Evolutionary conservation across 2,113 vertebrate species (phyloP).

Genomic region (Amphiprion ocellaris): DNA sequence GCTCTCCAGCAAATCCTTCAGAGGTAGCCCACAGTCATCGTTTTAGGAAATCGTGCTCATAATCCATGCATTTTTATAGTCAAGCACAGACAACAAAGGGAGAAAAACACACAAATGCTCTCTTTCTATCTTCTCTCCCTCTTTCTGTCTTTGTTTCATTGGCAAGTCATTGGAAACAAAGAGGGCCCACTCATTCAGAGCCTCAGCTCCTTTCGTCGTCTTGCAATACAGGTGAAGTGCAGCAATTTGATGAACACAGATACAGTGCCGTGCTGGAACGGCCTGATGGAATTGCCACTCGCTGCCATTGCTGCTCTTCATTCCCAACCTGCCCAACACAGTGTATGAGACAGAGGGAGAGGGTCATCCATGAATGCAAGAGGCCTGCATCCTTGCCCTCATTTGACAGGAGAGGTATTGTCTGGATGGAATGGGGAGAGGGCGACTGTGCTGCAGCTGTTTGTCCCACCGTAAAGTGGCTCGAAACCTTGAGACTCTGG

Average conservation of each 20-base stretch:
- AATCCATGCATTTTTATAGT: slow-evolving; percentile 18
- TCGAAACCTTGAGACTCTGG: slow-evolving; percentile 39
- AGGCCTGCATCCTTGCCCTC: slow-evolving; percentile 33
- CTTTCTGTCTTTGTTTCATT: slow-evolving; percentile 14
- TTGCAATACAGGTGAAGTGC: slow-evolving; percentile 37
- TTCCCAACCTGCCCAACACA: slow-evolving; percentile 28
- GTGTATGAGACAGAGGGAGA: slow-evolving; percentile 28
- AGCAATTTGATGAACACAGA: slow-evolving; percentile 59
- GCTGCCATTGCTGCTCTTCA: slow-evolving; percentile 38
- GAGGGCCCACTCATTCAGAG: slow-evolving; percentile 7
- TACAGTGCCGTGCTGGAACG: slow-evolving; percentile 17
- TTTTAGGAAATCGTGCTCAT: slow-evolving; percentile 35
- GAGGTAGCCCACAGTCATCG: slow-evolving; percentile 8
- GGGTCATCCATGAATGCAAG: slow-evolving; percentile 58
- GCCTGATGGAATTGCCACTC: slow-evolving; percentile 63
- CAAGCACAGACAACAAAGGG: background rate
- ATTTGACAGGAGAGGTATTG: slow-evolving; percentile 53
- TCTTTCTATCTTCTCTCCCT: slow-evolving; percentile 1
- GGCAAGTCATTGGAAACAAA: slow-evolving; percentile 39
- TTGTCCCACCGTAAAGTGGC: slow-evolving; percentile 47
- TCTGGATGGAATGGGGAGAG: slow-evolving; percentile 16
- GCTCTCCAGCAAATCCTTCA: slow-evolving; percentile 40
- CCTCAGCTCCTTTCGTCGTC: slow-evolving; percentile 21
- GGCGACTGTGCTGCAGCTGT: background rate
- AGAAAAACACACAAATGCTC: slow-evolving; percentile 16